Conservation (phyloP, 2,113 vertebrate species). For the Pholis gunnellus region DNA sequence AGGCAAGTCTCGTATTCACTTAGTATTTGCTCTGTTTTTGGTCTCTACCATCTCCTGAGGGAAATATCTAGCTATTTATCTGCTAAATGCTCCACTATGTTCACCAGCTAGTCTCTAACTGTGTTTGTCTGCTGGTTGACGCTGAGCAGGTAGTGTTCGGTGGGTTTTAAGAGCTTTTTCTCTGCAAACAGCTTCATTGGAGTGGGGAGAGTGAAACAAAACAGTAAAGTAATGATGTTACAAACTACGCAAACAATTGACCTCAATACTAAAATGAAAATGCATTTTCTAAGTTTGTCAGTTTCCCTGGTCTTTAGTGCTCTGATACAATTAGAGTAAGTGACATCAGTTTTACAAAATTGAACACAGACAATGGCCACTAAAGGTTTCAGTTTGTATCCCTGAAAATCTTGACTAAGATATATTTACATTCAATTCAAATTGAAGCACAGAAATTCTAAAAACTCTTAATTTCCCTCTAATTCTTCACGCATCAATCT, state of each 20-base stretch:
- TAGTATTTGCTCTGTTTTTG: conserved; percentile 1
- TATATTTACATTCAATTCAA: neutral
- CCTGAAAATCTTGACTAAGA: conserved; percentile 7
- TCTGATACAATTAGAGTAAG: neutral
- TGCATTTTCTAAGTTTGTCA: neutral
- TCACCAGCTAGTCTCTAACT: neutral
- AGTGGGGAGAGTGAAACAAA: neutral
- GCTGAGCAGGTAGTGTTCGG: neutral
- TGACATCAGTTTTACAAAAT: neutral
- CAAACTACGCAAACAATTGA: neutral
- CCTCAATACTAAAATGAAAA: neutral
- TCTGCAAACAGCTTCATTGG: conserved; percentile 3
- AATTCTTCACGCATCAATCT: conserved; percentile 31
- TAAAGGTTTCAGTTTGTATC: neutral
- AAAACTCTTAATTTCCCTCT: conserved; percentile 3
- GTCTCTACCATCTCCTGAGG: neutral
- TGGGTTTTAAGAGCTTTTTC: neutral
- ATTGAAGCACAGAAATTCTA: conserved; percentile 2
- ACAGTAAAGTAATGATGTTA: neutral
- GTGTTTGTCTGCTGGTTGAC: neutral
- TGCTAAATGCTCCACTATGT: neutral
- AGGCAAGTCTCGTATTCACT: neutral
- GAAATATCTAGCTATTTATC: neutral
- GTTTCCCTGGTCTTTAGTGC: neutral
- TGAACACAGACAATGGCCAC: neutral